Evolutionary conservation across 2,888 invertebrate genomes (phyloP).

Genomic region (Torymus auratus): DNA sequence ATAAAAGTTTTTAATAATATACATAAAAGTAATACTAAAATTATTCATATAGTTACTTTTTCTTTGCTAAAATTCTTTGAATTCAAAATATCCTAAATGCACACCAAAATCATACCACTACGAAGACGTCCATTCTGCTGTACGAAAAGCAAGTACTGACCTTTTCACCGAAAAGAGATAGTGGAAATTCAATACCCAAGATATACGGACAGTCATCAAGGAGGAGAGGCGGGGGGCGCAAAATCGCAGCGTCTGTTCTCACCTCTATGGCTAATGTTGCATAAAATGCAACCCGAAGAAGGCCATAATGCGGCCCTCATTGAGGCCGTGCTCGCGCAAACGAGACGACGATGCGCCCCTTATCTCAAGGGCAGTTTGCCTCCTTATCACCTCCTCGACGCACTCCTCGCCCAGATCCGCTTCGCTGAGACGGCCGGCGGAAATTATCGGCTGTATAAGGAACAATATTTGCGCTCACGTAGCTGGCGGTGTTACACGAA

Average conservation of each 20-base stretch:
- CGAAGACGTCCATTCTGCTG: too few relatives aligned
- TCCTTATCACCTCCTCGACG: conserved; percentile 59
- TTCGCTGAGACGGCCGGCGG: conserved; percentile 57
- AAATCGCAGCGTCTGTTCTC: conserved; percentile 36
- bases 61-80: too few relatives aligned
- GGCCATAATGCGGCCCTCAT: conserved; percentile 20
- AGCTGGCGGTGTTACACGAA: too few relatives aligned
- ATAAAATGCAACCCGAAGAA: conserved; percentile 26
- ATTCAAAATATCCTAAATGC: too few relatives aligned
- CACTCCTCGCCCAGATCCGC: conserved; percentile 46
- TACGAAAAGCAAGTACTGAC: too few relatives aligned
- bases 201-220: too few relatives aligned
- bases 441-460: conserved; percentile 71
- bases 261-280: conserved; percentile 21
- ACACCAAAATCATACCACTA: too few relatives aligned
- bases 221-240: not conserved
- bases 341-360: conserved; percentile 16
- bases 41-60: too few relatives aligned
- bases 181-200: not conserved
- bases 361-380: conserved; percentile 47
- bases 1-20: too few relatives aligned
- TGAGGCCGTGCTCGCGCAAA: not conserved
- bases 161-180: conserved; percentile 3
- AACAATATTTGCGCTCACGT: conserved; percentile 63
- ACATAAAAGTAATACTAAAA: too few relatives aligned